Base-by-base conservation (phyloP, 2,888 invertebrate genomes). In the Dorcus parallelipipedus region DNA sequence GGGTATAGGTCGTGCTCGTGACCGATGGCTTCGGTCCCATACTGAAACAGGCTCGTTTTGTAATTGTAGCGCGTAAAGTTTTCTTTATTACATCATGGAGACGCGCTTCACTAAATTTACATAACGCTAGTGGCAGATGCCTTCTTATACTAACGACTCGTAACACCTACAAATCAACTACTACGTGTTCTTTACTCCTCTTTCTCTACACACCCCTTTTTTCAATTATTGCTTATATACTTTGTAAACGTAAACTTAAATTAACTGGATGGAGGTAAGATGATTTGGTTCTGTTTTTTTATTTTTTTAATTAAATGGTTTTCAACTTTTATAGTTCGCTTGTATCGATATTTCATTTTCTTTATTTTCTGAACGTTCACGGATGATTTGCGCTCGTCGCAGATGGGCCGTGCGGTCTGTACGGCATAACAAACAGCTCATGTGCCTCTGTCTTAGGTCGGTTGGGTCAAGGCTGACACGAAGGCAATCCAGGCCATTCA, bases 401-500 rank as follows among this genome's bases (percentile, higher is more conserved):
- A 64, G 64, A 58, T 64, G 64, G 58, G 23, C 52, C 38, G 14
- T 33, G 39, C 51, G 49, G 23, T 38, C 45, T 40, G 48, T 52
- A 60, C 55, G 50, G 60, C 62, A 64, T 61, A 63, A 52, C 56
- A 62, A 60, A 54, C 51, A 61, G 60, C 40, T 38, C 20, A 52
- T 41, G 41, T 20, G 52, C 52, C 38, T 49, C 49, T 41, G 53
- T 45, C 45, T 52, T 83, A 94, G 94, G 92, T 95, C 61, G 94
- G 94, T 52, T 95, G 95, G 94, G 91, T 95, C 59, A 93, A 93
- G 79, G 92, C 92, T 38, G 94, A 94, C 76, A 93, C 93, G 51
- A 94, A 94, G 81, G 93, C 94, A 54, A 94, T 94, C 68, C 93
- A 93, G 80, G 93, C 94, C 38, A 94, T 94, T 76, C 93, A 94